Evolutionary conservation across 2,888 invertebrate species (phyloP).

Genomic region (Achlya flavicornis): DNA sequence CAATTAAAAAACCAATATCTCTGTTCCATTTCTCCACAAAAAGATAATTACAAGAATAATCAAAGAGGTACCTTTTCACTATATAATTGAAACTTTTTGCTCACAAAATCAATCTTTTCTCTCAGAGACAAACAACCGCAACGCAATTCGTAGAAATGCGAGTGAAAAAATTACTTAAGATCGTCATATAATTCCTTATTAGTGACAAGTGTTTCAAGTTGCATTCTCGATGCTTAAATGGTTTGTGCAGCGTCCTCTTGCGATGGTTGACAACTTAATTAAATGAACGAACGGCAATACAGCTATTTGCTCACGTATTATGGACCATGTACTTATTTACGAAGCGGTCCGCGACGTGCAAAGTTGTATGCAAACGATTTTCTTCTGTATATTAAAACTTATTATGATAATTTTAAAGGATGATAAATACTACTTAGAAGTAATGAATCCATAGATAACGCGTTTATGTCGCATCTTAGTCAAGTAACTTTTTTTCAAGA

Average conservation of each 20-base stretch:
- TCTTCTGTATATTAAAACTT: background rate
- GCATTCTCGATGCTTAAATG: constrained; percentile 13
- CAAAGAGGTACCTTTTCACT: background rate
- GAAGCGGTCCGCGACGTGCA: background rate
- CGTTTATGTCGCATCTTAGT: background rate
- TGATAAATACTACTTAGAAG: background rate
- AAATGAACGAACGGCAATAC: constrained; percentile 10
- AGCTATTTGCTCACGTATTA: constrained; percentile 10
- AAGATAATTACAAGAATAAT: background rate
- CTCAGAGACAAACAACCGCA: background rate
- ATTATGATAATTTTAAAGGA: background rate
- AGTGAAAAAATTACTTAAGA: constrained; percentile 8
- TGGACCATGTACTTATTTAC: background rate
- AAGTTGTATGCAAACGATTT: background rate
- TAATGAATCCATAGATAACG: background rate
- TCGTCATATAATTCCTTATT: constrained; percentile 13
- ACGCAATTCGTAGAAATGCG: constrained; percentile 4
- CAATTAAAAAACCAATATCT: too few species aligned
- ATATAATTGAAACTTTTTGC: constrained; percentile 3
- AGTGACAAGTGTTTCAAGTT: constrained; percentile 15
- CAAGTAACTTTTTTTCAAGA: background rate
- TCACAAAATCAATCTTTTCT: background rate
- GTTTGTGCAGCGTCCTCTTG: constrained; percentile 13
- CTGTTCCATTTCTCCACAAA: background rate
- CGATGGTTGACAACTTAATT: constrained; percentile 12